Evolutionary conservation across 1,140 invertebrate species (phyloP).

Genomic region (Mya arenaria): DNA sequence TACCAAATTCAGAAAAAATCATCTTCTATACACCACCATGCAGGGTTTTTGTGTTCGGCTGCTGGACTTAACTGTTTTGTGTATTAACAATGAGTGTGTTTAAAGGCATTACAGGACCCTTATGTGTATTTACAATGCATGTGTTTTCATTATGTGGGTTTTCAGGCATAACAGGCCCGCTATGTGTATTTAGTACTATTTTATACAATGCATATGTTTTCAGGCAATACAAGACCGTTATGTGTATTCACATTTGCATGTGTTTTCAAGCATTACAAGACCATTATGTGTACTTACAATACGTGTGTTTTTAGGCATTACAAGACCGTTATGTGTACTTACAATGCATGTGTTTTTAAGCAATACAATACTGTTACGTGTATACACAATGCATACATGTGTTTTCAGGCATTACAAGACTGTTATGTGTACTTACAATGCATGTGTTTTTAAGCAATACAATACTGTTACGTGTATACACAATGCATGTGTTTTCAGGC

Average conservation of each 20-base stretch:
- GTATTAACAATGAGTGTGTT: constrained; percentile 83
- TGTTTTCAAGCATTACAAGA: too few species aligned
- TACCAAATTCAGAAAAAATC: too few species aligned
- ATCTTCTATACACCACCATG: too few species aligned
- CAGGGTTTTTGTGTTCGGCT: too few species aligned
- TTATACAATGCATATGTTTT: constrained; percentile 52
- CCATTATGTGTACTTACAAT: too few species aligned
- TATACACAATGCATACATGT: constrained; percentile 12
- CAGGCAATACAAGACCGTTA: constrained; percentile 91
- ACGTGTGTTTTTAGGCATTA: not conserved
- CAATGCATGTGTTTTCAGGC: not conserved
- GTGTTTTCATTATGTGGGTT: not conserved
- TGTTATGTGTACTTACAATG: constrained; percentile 86
- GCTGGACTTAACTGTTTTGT: constrained; percentile 91
- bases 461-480: too few species aligned
- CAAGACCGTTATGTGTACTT: too few species aligned
- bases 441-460: too few species aligned
- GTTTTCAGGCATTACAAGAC: constrained; percentile 88
- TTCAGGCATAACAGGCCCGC: not conserved
- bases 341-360: not conserved
- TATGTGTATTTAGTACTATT: not conserved
- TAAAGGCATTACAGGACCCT: too few species aligned
- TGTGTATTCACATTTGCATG: constrained; percentile 86
- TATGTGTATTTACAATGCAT: too few species aligned
- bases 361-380: not conserved